Conservation (phyloP, 2,888 invertebrate genomes). For the Mimumesa dahlbomi region DNA sequence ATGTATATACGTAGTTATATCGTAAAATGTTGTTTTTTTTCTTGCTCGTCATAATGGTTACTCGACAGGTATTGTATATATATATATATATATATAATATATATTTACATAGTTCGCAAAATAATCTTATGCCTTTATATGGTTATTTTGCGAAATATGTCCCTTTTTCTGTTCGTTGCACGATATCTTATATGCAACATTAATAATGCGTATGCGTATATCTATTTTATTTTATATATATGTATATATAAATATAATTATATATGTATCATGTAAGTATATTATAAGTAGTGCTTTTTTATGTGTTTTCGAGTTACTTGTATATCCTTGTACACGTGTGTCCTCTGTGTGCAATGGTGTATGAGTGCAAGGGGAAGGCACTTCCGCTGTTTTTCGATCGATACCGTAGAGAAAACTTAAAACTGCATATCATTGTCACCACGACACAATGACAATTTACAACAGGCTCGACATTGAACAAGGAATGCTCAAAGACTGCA, state of each 20-base stretch:
- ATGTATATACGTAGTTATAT: slow-evolving; percentile 67
- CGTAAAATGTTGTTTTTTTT: slow-evolving; percentile 63
- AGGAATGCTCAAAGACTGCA: too few species aligned
- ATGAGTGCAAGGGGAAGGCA: slow-evolving; percentile 79
- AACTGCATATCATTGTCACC: slow-evolving; percentile 4
- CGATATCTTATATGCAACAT: slow-evolving; percentile 75
- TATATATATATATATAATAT: slow-evolving; percentile 61
- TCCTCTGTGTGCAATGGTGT: slow-evolving; percentile 71
- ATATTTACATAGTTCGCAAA: slow-evolving; percentile 38
- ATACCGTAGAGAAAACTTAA: slow-evolving; percentile 39
- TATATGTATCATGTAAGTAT: slow-evolving; percentile 63
- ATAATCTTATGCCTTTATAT: slow-evolving; percentile 37
- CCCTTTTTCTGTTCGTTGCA: slow-evolving; percentile 73
- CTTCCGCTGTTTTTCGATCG: slow-evolving; percentile 74
- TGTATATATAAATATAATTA: slow-evolving; percentile 47
- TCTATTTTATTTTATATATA: slow-evolving; percentile 49
- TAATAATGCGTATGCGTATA: slow-evolving; percentile 45
- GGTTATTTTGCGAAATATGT: slow-evolving; percentile 37
- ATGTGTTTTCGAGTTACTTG: slow-evolving; percentile 47
- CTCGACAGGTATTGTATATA: slow-evolving; percentile 48
- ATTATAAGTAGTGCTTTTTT: slow-evolving; percentile 64
- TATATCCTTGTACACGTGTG: slow-evolving; percentile 46
- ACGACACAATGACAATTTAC: too few species aligned
- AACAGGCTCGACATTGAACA: too few species aligned
- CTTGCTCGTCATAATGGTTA: slow-evolving; percentile 35